A percentile compares a stretch with the other conserved stretches of the same genome.
These are phyloP conservation scores for Drosophila demipolita DNA, from an alignment of 2,888 invertebrate genomes.

Conservation along the genomic window DNA sequence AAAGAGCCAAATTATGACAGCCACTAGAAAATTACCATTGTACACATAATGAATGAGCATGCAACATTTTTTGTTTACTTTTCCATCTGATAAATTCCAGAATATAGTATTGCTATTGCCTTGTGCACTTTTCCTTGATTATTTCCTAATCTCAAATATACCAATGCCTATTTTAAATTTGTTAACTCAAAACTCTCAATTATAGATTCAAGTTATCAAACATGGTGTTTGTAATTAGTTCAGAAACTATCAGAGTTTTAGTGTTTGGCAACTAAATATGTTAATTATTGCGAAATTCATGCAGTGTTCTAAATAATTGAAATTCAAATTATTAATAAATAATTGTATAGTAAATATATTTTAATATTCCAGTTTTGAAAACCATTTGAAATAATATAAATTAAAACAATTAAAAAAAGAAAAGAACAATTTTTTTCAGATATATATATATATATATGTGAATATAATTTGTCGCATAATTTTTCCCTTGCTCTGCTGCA, in stretches of 20 bases:
- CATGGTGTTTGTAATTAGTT: not conserved
- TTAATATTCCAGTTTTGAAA: not conserved
- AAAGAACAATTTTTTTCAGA: not conserved
- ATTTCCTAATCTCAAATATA: not conserved
- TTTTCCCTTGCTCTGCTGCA: not conserved
- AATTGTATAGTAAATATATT: not conserved
- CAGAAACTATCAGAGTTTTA: not conserved
- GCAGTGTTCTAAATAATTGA: not conserved
- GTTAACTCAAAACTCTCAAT: not conserved
- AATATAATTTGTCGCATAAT: not conserved
- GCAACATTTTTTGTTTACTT: slow-evolving; percentile 17
- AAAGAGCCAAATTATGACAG: slow-evolving; percentile 59
- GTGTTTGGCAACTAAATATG: not conserved
- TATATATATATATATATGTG: not conserved
- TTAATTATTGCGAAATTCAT: not conserved
- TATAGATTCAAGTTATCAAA: not conserved
- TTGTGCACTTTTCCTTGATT: not conserved
- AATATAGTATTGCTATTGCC: not conserved
- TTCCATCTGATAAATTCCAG: not conserved
- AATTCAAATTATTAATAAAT: not conserved
- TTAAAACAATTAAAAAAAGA: not conserved
- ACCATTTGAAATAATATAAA: not conserved
- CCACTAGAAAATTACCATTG: slow-evolving; percentile 32
- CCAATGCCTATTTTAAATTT: not conserved
- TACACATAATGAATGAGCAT: slow-evolving; percentile 14